These are phyloP conservation scores for Phymanthus crucifer DNA, from an alignment of 92 coral and sea anemone species.

Conservation along the genomic window DNA sequence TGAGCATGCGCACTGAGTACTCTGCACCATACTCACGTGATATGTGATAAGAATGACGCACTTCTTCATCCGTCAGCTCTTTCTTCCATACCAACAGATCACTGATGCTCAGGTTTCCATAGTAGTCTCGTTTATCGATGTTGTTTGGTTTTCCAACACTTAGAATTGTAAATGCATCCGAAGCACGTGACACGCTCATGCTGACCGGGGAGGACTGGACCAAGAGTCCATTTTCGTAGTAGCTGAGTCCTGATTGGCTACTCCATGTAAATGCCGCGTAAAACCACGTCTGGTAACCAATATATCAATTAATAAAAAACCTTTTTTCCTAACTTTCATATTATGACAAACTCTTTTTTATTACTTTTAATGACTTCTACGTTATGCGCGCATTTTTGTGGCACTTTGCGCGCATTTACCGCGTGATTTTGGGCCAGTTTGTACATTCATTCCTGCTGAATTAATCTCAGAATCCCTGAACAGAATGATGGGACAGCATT, in stretches of 20 bases:
- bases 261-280: constrained; percentile 75
- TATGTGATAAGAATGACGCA: constrained; percentile 64
- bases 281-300: constrained; percentile 57
- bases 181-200: constrained; percentile 49
- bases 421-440: too few relatives aligned
- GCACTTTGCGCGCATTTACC: too few relatives aligned
- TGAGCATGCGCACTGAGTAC: not conserved
- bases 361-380: too few relatives aligned
- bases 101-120: constrained; percentile 73
- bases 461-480: too few relatives aligned
- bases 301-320: not conserved
- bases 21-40: constrained; percentile 59
- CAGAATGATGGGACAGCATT: too few relatives aligned
- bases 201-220: constrained; percentile 39
- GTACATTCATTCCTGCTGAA: too few relatives aligned
- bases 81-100: constrained; percentile 75
- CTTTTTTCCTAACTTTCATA: not conserved
- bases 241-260: constrained; percentile 57
- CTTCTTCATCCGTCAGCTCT: constrained; percentile 60
- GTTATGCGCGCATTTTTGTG: too few relatives aligned
- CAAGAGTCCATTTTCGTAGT: constrained; percentile 70
- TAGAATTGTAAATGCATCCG: constrained; percentile 65
- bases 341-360: too few relatives aligned
- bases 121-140: constrained; percentile 61
- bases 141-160: constrained; percentile 75